Conservation (phyloP, 2,113 vertebrate genomes). For the Cinclus mexicanus region DNA sequence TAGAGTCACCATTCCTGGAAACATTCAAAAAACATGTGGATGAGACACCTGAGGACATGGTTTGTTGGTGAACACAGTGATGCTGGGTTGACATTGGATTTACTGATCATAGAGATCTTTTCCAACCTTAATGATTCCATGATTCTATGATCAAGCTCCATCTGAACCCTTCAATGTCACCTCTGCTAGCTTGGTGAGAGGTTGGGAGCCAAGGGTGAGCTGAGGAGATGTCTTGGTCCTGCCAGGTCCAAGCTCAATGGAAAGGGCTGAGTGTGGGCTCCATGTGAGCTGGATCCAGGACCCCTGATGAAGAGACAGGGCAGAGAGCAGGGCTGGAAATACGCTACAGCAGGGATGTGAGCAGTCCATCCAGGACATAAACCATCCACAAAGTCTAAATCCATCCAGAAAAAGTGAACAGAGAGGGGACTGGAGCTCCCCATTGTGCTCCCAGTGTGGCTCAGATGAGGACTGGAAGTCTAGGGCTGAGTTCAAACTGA, state of each 20-base stretch:
- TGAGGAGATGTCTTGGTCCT: not conserved
- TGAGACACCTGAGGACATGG: not conserved
- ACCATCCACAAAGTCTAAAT: not conserved
- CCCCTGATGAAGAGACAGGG: not conserved
- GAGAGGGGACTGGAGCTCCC: not conserved
- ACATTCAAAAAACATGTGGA: fast-evolving
- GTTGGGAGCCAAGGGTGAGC: not conserved
- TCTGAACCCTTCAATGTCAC: not conserved
- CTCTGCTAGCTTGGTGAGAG: not conserved
- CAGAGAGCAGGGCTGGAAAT: not conserved
- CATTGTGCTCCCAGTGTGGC: not conserved
- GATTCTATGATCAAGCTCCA: not conserved
- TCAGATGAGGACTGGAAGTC: not conserved
- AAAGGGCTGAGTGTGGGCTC: not conserved
- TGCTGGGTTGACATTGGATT: not conserved
- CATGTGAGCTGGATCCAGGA: not conserved
- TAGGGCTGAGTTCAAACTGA: not conserved
- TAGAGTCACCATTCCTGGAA: not conserved
- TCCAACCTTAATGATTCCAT: fast-evolving
- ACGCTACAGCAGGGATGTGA: not conserved
- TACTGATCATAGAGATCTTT: not conserved
- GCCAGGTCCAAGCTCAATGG: not conserved
- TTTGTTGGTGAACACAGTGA: not conserved
- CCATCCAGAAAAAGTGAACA: not conserved
- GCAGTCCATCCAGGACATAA: not conserved